Conservation (phyloP, 2,888 invertebrate species). For the Meloe dianella region DNA sequence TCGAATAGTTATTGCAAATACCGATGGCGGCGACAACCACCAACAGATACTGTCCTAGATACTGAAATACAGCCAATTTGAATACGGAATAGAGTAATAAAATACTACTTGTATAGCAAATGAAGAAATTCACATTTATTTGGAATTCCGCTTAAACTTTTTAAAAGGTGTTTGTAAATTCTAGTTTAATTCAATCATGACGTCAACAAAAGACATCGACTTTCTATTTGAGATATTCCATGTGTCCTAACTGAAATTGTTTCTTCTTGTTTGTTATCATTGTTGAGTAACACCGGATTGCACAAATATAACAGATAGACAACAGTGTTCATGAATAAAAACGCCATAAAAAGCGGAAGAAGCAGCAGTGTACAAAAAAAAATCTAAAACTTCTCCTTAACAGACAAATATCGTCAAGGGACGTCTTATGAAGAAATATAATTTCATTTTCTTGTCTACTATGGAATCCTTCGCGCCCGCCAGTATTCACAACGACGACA, state of each 20-base stretch:
- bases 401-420: conserved; percentile 52
- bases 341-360: conserved; percentile 48
- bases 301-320: background rate
- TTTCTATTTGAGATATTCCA: conserved; percentile 40
- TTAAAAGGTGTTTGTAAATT: background rate
- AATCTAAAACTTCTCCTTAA: conserved; percentile 47
- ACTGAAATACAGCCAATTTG: background rate
- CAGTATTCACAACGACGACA: conserved; percentile 44
- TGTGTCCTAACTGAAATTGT: conserved; percentile 34
- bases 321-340: conserved; percentile 51
- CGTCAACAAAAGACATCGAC: conserved; percentile 21
- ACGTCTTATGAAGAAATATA: conserved; percentile 53
- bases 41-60: conserved; percentile 4
- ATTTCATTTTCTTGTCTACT: conserved; percentile 51
- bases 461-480: conserved; percentile 45
- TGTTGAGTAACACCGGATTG: conserved; percentile 1
- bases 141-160: background rate
- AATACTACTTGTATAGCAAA: background rate
- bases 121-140: conserved; percentile 13
- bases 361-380: conserved; percentile 29
- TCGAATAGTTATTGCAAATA: background rate
- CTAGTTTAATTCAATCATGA: conserved; percentile 22
- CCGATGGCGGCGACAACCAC: conserved; percentile 28
- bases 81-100: background rate
- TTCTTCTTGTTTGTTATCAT: conserved; percentile 18